Conservation (phyloP, 2,797 vertebrate species). For the Rhinatrema bivittatum region DNA sequence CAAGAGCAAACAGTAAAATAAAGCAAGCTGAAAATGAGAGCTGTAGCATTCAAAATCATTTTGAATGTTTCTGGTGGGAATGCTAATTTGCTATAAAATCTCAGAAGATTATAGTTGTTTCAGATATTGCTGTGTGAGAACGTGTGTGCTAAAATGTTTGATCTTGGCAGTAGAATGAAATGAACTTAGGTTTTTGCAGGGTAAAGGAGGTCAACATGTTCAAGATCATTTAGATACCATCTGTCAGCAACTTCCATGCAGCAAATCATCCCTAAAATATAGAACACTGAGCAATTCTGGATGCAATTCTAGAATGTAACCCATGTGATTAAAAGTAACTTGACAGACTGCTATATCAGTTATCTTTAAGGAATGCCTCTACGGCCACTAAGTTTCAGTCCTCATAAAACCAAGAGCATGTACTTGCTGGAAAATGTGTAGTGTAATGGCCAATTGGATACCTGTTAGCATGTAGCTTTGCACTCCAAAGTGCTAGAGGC, state of each 20-base stretch:
- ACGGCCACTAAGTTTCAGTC: slow-evolving; percentile 8
- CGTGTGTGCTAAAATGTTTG: too few relatives aligned
- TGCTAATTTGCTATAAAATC: too few relatives aligned
- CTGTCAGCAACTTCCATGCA: slow-evolving; percentile 14
- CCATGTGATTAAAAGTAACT: neutral
- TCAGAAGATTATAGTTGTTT: too few relatives aligned
- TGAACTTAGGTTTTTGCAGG: slow-evolving; percentile 18
- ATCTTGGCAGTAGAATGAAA: slow-evolving; percentile 24
- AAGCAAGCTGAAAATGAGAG: too few relatives aligned
- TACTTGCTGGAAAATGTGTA: slow-evolving; percentile 7
- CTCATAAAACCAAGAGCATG: slow-evolving; percentile 18
- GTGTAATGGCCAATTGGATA: too few relatives aligned
- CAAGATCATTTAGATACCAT: slow-evolving; percentile 13
- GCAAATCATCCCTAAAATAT: slow-evolving; percentile 20
- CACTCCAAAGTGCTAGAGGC: too few relatives aligned
- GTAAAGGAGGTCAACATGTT: slow-evolving; percentile 22
- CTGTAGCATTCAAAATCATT: too few relatives aligned
- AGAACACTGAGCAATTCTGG: neutral
- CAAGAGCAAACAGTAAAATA: too few relatives aligned
- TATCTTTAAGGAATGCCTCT: slow-evolving; percentile 3
- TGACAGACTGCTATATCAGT: neutral
- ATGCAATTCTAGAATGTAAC: slow-evolving; percentile 6
- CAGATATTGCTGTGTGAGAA: too few relatives aligned
- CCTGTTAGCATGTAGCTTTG: too few relatives aligned
- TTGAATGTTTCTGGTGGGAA: too few relatives aligned